Percentiles rank a stretch among this genome's conserved stretches.
Evolutionary conservation across 2,888 invertebrate genomes (phyloP).

Genomic region (Margaritifera margaritifera): DNA sequence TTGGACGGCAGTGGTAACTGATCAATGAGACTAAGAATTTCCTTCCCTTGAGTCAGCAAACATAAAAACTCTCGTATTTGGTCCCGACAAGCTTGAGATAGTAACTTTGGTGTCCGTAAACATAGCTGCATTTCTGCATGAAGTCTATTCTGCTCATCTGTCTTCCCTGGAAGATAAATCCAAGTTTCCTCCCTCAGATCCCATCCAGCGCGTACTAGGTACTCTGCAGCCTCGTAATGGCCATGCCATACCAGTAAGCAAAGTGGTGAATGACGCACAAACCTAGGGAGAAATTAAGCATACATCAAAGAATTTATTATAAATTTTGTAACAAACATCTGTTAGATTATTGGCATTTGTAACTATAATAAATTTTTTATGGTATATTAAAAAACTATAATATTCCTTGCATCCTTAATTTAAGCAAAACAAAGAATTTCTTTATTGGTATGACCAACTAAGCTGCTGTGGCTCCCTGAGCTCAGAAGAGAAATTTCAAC

Average conservation of each 20-base stretch:
- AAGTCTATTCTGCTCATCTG: slow-evolving; percentile 23
- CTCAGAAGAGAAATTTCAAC: no score
- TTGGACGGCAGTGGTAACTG: slow-evolving; percentile 2
- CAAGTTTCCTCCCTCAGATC: slow-evolving; percentile 44
- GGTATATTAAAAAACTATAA: no score
- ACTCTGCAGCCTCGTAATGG: slow-evolving; percentile 39
- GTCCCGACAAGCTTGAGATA: slow-evolving; percentile 1
- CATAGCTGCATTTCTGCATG: slow-evolving; percentile 3
- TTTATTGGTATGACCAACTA: no score
- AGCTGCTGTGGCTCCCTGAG: no score
- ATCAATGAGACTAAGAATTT: slow-evolving; percentile 5
- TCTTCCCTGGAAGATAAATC: slow-evolving; percentile 46
- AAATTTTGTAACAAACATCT: not conserved
- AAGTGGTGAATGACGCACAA: slow-evolving; percentile 44
- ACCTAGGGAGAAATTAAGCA: not conserved
- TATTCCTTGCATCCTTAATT: no score
- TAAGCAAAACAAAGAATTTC: no score
- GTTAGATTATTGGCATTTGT: not conserved
- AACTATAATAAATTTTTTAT: not conserved
- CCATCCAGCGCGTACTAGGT: slow-evolving; percentile 61
- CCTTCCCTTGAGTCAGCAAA: not conserved
- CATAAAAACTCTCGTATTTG: slow-evolving; percentile 1
- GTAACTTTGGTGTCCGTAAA: not conserved
- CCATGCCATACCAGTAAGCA: slow-evolving; percentile 59
- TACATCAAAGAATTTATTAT: not conserved